These are phyloP conservation scores for Gobionotothen gibberifrons DNA, from an alignment of 2,797 vertebrate species.

Conservation along the genomic window DNA sequence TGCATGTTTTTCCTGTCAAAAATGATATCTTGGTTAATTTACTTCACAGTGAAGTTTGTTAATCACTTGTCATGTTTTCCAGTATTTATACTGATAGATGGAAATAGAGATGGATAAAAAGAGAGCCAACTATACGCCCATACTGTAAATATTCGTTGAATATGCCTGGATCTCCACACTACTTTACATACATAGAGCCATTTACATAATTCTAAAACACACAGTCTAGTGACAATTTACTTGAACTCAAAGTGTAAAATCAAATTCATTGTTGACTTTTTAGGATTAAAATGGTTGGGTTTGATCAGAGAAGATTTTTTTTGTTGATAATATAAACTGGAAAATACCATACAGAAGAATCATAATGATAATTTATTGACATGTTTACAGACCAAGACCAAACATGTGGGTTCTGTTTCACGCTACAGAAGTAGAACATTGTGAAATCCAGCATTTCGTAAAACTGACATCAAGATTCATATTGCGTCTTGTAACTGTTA, in stretches of 20 bases:
- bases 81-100: slow-evolving; percentile 2
- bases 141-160: slow-evolving; percentile 37
- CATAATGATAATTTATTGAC: slow-evolving; percentile 27
- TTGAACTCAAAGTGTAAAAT: slow-evolving; percentile 20
- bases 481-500: not conserved
- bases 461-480: slow-evolving; percentile 18
- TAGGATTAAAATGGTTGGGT: slow-evolving; percentile 6
- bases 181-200: slow-evolving; percentile 48
- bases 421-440: slow-evolving; percentile 6
- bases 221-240: slow-evolving; percentile 30
- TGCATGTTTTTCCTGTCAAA: not conserved
- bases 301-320: not conserved
- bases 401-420: slow-evolving; percentile 28
- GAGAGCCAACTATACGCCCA: not conserved
- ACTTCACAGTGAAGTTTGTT: not conserved
- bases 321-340: not conserved
- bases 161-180: slow-evolving; percentile 34
- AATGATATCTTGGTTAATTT: not conserved
- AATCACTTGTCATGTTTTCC: not conserved
- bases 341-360: not conserved
- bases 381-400: slow-evolving; percentile 14
- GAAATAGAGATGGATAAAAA: not conserved
- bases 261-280: not conserved
- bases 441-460: not conserved
- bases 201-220: slow-evolving; percentile 27